Percentiles rank a stretch among this genome's conserved stretches.
Conservation (phyloP, 2,113 vertebrate genomes). For the Arizona elegans region DNA sequence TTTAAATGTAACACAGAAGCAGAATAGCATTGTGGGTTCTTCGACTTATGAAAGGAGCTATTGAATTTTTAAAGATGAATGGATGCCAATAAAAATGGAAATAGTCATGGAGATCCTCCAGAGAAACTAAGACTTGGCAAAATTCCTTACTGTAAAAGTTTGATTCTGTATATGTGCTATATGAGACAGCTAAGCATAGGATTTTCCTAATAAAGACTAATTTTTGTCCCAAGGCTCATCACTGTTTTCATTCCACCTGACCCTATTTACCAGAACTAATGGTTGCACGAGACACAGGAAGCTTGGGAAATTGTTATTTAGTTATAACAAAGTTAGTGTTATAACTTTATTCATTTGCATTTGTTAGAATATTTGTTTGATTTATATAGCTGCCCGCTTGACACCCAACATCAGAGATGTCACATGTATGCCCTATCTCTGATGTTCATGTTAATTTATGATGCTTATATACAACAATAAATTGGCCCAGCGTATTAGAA, state of each 20-base stretch:
- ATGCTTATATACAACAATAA: not conserved
- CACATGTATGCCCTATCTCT: not conserved
- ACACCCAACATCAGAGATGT: not conserved
- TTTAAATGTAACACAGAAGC: not conserved
- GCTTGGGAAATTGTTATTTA: not conserved
- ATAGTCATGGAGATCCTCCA: not conserved
- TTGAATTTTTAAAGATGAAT: not conserved
- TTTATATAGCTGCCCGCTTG: not conserved
- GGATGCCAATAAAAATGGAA: not conserved
- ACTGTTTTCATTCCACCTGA: not conserved
- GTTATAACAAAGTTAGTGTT: not conserved
- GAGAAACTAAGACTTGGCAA: not conserved
- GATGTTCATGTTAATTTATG: not conserved
- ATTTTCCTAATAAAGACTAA: not conserved
- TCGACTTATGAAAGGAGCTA: not conserved
- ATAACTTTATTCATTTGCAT: not conserved
- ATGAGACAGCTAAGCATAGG: not conserved
- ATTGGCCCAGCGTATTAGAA: not conserved
- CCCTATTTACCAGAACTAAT: not conserved
- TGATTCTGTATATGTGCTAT: not conserved
- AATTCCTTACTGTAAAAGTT: not conserved
- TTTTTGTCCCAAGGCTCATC: not conserved
- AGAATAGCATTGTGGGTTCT: not conserved
- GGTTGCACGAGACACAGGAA: not conserved
- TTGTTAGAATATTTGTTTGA: not conserved